Conservation (phyloP, 2,113 vertebrate genomes). For the Ammodytes marinus region DNA sequence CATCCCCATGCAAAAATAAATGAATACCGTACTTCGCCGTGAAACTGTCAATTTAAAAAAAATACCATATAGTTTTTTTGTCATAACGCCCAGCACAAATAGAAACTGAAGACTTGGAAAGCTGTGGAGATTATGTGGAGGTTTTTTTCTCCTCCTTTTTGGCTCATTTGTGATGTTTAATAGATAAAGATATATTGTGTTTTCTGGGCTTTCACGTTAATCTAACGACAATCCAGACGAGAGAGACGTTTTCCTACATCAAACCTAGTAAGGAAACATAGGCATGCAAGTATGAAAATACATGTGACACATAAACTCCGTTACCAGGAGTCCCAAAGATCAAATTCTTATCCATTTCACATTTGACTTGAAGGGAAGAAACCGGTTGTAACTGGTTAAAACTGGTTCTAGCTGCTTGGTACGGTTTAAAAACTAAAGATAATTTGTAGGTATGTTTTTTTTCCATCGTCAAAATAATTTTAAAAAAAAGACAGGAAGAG, state of each 20-base stretch:
- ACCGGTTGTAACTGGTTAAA: slow-evolving; percentile 40
- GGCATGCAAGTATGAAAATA: neutral
- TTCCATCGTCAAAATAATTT: neutral
- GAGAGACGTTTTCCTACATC: neutral
- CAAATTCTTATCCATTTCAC: slow-evolving; percentile 39
- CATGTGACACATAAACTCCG: neutral
- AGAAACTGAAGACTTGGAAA: too few species aligned
- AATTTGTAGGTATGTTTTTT: neutral
- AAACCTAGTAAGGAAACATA: neutral
- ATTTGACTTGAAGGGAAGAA: slow-evolving; percentile 32
- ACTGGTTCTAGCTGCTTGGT: slow-evolving; percentile 14
- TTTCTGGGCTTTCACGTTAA: neutral
- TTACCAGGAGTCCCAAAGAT: neutral
- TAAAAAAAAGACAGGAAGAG: neutral
- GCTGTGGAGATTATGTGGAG: too few species aligned
- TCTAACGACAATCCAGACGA: neutral
- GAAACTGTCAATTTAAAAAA: too few species aligned
- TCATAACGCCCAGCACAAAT: too few species aligned
- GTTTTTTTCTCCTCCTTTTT: too few species aligned
- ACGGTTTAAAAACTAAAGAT: neutral
- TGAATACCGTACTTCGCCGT: too few species aligned
- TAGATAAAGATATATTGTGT: too few species aligned
- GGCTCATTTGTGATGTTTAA: too few species aligned
- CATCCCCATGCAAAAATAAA: too few species aligned
- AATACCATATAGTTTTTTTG: too few species aligned